These are phyloP conservation scores for Kryptolebias marmoratus DNA, from an alignment of 2,113 vertebrate genomes.

Conservation along the genomic window DNA sequence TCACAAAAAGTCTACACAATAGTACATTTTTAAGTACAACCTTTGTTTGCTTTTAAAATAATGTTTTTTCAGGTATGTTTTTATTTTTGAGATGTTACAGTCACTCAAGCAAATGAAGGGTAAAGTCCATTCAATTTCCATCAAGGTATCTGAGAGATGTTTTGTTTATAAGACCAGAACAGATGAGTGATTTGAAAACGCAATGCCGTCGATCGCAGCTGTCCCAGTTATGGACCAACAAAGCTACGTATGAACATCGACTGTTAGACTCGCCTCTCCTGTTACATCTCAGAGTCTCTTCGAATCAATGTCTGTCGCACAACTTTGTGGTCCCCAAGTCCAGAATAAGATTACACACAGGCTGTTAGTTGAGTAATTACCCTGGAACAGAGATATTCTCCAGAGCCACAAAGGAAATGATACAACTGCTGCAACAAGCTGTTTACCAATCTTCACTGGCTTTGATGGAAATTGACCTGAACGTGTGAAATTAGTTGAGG, in stretches of 20 bases:
- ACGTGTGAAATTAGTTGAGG: constrained; percentile 6
- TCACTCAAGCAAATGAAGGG: too few species aligned
- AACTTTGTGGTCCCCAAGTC: background rate
- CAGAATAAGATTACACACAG: constrained; percentile 2
- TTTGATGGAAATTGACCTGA: background rate
- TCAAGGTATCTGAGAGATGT: background rate
- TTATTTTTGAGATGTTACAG: too few species aligned
- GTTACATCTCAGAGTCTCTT: background rate
- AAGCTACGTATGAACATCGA: background rate
- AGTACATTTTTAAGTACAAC: too few species aligned
- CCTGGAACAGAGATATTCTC: background rate
- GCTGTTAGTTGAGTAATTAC: constrained; percentile 11
- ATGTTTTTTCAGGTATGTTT: too few species aligned
- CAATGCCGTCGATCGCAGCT: background rate
- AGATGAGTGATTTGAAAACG: background rate
- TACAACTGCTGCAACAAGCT: background rate
- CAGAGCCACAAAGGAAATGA: constrained; percentile 14
- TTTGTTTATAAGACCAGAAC: background rate
- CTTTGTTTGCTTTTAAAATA: too few species aligned
- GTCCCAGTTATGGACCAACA: background rate
- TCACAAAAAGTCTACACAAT: too few species aligned
- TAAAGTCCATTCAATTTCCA: too few species aligned
- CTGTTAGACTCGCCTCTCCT: background rate
- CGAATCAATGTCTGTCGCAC: background rate
- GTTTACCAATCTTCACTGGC: constrained; percentile 1